Percentiles rank a stretch among this genome's conserved stretches.
phyloP scores from a whole-genome alignment of 2,797 vertebrate species.

The Diplodus sargus region DNA sequence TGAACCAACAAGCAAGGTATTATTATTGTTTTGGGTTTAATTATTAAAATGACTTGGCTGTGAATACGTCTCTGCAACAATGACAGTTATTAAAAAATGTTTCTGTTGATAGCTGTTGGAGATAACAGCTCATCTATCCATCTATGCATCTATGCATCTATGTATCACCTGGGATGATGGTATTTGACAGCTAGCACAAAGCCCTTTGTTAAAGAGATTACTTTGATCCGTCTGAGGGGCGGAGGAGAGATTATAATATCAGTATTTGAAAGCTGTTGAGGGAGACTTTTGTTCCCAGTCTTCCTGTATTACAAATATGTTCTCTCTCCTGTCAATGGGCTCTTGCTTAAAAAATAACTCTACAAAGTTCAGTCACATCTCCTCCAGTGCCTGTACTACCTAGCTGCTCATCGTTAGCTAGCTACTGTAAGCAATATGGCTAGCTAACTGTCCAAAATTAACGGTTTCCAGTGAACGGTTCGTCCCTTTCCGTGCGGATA shows the following conservation, averaged over 20 bases:
- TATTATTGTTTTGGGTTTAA: neutral
- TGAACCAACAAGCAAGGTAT: neutral
- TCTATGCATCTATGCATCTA: neutral
- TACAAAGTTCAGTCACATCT: constrained; percentile 61
- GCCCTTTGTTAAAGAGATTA: constrained; percentile 83
- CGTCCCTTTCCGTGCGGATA: neutral
- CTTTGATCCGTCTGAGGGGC: constrained; percentile 74
- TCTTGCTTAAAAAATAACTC: constrained; percentile 18
- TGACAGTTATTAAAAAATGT: constrained; percentile 8
- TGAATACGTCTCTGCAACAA: neutral
- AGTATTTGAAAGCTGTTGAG: constrained; percentile 37
- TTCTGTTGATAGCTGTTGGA: neutral
- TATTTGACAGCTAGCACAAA: constrained; percentile 77
- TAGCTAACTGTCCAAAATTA: constrained; percentile 48
- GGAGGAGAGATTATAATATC: constrained; percentile 58
- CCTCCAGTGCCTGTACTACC: constrained; percentile 9
- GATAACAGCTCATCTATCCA: neutral
- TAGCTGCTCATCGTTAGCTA: constrained; percentile 67
- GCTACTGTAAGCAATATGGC: constrained; percentile 49
- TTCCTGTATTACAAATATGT: constrained; percentile 3
- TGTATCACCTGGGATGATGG: constrained; percentile 46
- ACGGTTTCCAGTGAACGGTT: constrained; percentile 21
- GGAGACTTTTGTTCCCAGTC: constrained; percentile 44
- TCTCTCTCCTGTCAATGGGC: neutral
- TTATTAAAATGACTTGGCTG: neutral